Base-by-base conservation (phyloP, 2,888 invertebrate genomes). In the Cerastis leucographa region DNA sequence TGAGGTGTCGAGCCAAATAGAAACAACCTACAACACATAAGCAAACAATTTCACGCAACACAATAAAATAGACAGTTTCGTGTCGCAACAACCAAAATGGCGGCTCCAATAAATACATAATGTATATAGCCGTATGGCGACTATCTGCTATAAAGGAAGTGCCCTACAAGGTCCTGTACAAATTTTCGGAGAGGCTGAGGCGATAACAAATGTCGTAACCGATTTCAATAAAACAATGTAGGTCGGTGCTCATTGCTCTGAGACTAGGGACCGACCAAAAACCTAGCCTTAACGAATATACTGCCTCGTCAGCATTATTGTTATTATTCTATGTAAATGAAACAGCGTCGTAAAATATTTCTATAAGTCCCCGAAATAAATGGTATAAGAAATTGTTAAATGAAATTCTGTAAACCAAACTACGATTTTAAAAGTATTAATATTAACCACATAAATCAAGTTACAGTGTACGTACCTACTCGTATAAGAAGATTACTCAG, bases 391-490 rank as follows among this genome's bases (percentile, higher is more conserved):
- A 68, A 80, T 80, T 65, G 22, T 72, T 42, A 22, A 70, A 75
- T 76, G 67, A 54, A 87, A 79, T 79, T 76, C 29, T 66, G 49
- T 71, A 62, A 71, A 74, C 29, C 49, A 68, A 66, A 74, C 54
- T 78, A 73, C 12, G 65, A 69, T 80, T 78, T 78, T 71, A 66
- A 76, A 81, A 78, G 68, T 81, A 77, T 54, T 84, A 70, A 78
- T 80, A 81, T 88, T 67, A 73, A 59, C 22, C 71, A 61, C 76
- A 86, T 88, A 86, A 89, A 88, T 88, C 83, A 79, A 75, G 62
- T 61, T 40, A 79, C 73, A 76, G 77, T 78, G 66, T 81, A 72
- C 75, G 66, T n/a, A n/a, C n/a, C n/a, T n/a, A n/a, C n/a, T n/a
- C n/a, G n/a, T 78, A 70, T 74, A 81, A 84, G 75, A 80, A 81